phyloP scores from a whole-genome alignment of 2,797 vertebrate genomes.

The Clarias laeviceps region DNA sequence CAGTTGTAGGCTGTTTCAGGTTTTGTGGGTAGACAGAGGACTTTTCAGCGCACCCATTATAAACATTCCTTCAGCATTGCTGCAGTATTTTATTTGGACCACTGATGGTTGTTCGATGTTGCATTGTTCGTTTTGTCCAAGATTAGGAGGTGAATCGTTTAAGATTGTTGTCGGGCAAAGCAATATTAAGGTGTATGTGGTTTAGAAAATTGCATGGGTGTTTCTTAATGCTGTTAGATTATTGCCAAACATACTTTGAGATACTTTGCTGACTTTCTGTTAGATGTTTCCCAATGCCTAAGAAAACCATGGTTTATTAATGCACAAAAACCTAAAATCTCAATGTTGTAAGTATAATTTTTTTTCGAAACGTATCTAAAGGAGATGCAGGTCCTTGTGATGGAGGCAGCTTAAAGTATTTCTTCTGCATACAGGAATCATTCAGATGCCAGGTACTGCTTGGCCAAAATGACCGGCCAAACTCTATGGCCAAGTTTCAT shows the following conservation, averaged over 20 bases:
- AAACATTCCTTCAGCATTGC: background rate
- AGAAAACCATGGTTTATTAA: background rate
- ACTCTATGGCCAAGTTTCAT: conserved; percentile 48
- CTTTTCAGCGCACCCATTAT: background rate
- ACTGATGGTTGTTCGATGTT: too few relatives aligned
- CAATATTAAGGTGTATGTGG: background rate
- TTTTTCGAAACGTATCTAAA: background rate
- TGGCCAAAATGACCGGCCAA: conserved; percentile 42
- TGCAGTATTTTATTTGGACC: background rate
- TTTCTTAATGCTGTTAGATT: background rate
- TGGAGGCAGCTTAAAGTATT: background rate
- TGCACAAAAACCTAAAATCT: background rate
- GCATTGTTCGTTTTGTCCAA: background rate
- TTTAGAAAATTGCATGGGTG: background rate
- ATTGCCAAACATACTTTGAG: background rate
- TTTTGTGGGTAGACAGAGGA: background rate
- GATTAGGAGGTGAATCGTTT: background rate
- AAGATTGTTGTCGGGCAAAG: background rate
- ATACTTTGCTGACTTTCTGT: background rate
- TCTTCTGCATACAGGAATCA: conserved; percentile 42
- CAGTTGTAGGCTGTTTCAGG: background rate
- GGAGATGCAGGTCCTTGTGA: background rate
- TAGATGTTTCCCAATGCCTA: background rate
- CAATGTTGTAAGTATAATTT: background rate
- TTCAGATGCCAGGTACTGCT: conserved; percentile 37